Conservation (phyloP, 2,113 vertebrate species). For the Megatriorchis doriae region DNA sequence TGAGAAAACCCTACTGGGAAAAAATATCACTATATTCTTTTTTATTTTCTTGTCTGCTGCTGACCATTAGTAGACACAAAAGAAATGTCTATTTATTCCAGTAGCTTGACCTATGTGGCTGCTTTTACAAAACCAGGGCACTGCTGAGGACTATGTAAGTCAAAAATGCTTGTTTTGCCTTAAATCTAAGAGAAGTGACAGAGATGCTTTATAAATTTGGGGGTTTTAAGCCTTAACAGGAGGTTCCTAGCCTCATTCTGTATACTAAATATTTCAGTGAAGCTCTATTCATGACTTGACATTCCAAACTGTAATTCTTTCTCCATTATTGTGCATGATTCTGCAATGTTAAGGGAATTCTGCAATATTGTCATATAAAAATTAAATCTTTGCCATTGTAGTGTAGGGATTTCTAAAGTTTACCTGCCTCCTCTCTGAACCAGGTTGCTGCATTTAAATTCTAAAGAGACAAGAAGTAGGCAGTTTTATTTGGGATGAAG, state of each 20-base stretch:
- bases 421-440: background rate
- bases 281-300: background rate
- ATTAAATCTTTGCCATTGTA: background rate
- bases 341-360: background rate
- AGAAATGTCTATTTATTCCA: background rate
- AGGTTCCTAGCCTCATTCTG: background rate
- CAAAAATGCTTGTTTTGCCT: background rate
- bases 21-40: background rate
- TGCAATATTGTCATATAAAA: background rate
- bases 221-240: background rate
- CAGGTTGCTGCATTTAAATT: background rate
- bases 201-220: background rate
- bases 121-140: background rate
- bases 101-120: background rate
- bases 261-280: background rate
- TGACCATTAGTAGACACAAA: background rate
- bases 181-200: background rate
- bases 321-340: background rate
- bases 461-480: background rate
- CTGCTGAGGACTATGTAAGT: background rate
- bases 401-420: background rate
- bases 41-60: background rate
- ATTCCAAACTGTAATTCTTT: background rate
- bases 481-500: background rate
- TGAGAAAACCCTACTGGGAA: background rate